Base-by-base conservation (phyloP, 2,888 invertebrate genomes). In the Proisotoma minuta region DNA sequence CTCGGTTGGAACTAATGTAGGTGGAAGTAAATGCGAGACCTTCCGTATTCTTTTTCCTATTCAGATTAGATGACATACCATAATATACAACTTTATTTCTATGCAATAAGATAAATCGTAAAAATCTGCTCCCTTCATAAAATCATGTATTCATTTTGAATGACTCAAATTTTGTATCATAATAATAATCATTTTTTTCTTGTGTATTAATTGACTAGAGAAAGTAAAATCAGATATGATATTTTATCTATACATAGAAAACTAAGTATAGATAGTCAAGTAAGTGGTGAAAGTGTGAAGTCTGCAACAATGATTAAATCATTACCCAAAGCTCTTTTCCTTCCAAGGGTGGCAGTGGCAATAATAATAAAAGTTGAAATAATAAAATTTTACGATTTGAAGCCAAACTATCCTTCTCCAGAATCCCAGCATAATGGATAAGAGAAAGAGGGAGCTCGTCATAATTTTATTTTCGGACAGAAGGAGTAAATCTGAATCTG, bases 331-430 rank as follows among this genome's bases (percentile, higher is more conserved):
- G n/a, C n/a, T n/a, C n/a, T n/a, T n/a, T n/a, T n/a, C n/a, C n/a
- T n/a, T n/a, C n/a, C n/a, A n/a, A n/a, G n/a, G n/a, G n/a, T n/a
- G n/a, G n/a, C n/a, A n/a, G 34, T 26, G 47, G 63, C 29, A 47
- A 51, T 27, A 49, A 51, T 65, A 67, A 68, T 71, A 71, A 71
- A 71, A 71, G 69, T 71, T 67, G 66, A 71, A 69, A 68, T 69
- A 63, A 58, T 71, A 71, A 71, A 71, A 68, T 71, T 71, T 71
- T 69, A 71, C 64, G 69, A 69, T 68, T 68, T 68, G 64, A 51
- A 53, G 54, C 47, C 57, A 59, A 39, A 58, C 52, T 53, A 62
- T 54, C 27, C 47, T 29, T n/a, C n/a, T n/a, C n/a, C n/a, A n/a
- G n/a, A n/a, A n/a, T n/a, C n/a, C n/a, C 57, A 52, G 40, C 43